phyloP scores from a whole-genome alignment of 1,140 invertebrate species.

The Hyphantria cunea region DNA sequence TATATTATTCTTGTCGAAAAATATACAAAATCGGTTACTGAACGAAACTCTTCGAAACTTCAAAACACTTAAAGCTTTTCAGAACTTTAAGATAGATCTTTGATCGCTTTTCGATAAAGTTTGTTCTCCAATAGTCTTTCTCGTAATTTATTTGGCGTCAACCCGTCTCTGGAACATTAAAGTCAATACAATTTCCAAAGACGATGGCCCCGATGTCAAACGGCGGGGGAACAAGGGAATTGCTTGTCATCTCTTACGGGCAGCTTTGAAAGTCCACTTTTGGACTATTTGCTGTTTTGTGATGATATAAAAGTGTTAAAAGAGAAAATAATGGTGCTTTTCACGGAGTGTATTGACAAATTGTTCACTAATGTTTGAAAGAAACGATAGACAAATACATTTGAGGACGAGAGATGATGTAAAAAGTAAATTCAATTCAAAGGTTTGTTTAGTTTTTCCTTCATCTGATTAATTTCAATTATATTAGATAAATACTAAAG shows the following conservation, averaged over 20 bases:
- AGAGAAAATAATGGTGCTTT: background rate
- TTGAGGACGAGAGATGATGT: too few relatives aligned
- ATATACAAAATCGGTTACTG: background rate
- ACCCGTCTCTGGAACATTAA: constrained; percentile 21
- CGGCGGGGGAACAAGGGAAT: constrained; percentile 20
- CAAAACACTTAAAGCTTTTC: background rate
- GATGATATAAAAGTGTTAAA: background rate
- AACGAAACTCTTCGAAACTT: constrained; percentile 15
- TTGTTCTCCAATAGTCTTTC: constrained; percentile 2
- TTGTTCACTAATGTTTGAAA: too few relatives aligned
- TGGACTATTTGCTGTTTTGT: constrained; percentile 1
- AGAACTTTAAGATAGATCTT: constrained; percentile 2
- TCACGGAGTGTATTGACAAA: background rate
- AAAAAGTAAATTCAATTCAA: too few relatives aligned
- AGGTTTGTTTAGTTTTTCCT: too few relatives aligned
- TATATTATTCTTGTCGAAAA: background rate
- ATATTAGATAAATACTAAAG: too few relatives aligned
- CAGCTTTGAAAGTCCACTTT: constrained; percentile 8
- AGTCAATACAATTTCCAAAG: constrained; percentile 26
- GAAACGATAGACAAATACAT: too few relatives aligned
- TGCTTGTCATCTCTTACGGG: constrained; percentile 20
- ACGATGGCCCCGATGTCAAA: background rate
- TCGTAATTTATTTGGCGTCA: constrained; percentile 21
- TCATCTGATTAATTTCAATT: too few relatives aligned
- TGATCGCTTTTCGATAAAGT: constrained; percentile 12